Evolutionary conservation across 92 coral and sea anemone genomes (phyloP).

Genomic region (Pocillopora meandrina): DNA sequence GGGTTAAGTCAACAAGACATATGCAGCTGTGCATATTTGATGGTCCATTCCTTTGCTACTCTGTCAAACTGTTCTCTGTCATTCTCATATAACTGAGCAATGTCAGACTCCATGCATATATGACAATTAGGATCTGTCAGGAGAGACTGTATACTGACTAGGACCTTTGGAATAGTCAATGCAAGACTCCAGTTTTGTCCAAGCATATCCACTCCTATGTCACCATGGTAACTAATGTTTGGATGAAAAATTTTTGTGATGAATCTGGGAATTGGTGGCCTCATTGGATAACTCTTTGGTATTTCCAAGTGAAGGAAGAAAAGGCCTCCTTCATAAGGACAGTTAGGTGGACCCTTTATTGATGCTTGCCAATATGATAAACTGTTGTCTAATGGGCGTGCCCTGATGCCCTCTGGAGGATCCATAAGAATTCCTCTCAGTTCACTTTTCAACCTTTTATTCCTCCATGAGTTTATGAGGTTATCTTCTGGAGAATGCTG

Average conservation of each 20-base stretch:
- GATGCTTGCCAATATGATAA: conserved; percentile 83
- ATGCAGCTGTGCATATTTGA: conserved; percentile 66
- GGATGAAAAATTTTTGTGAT: conserved; percentile 79
- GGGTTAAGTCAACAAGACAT: conserved; percentile 10
- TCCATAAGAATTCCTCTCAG: conserved; percentile 63
- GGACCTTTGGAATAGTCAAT: conserved; percentile 69
- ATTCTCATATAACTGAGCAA: conserved; percentile 55
- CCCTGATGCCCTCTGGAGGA: conserved; percentile 76
- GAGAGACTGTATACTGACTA: conserved; percentile 71
- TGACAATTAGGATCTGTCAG: conserved; percentile 77
- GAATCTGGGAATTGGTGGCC: conserved; percentile 70
- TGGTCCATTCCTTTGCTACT: conserved; percentile 71
- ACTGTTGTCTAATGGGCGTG: conserved; percentile 68
- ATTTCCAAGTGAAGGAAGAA: conserved; percentile 74
- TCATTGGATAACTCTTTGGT: conserved; percentile 73
- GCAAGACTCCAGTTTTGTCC: conserved; percentile 72
- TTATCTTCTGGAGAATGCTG: conserved; percentile 68
- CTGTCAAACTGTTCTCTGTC: conserved; percentile 63
- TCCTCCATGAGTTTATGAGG: conserved; percentile 59
- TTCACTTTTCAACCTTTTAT: conserved; percentile 70
- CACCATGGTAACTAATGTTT: conserved; percentile 78
- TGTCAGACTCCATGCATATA: conserved; percentile 71
- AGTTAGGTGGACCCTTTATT: conserved; percentile 73
- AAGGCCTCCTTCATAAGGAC: conserved; percentile 76
- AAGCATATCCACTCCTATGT: conserved; percentile 66